A percentile compares a stretch with the other conserved stretches of the same genome.
phyloP scores from a whole-genome alignment of 2,113 vertebrate genomes.

The Picathartes gymnocephalus region DNA sequence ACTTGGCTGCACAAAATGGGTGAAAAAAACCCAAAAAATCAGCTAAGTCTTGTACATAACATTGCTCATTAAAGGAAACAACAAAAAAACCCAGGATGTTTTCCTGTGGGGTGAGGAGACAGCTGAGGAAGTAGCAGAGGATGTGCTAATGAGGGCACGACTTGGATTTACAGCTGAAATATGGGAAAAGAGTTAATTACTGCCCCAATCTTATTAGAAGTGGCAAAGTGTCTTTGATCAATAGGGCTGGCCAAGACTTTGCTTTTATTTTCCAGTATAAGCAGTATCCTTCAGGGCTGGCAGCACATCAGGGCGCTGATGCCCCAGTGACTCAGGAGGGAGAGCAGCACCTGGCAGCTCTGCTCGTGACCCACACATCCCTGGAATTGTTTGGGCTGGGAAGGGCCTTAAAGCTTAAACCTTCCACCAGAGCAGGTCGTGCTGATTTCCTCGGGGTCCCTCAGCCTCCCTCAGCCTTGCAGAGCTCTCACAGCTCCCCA shows the following conservation, averaged over 20 bases:
- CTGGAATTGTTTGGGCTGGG: fast-evolving
- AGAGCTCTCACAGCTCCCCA: neutral
- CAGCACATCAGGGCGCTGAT: neutral
- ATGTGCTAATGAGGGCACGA: neutral
- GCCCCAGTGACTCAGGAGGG: neutral
- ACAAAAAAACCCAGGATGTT: neutral
- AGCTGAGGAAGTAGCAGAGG: neutral
- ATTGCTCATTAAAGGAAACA: no score
- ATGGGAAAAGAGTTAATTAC: neutral
- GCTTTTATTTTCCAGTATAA: neutral
- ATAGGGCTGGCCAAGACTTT: neutral
- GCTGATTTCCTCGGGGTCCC: neutral
- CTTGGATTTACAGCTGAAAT: neutral
- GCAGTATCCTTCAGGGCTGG: neutral
- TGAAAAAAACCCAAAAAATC: no score
- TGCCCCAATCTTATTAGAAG: neutral
- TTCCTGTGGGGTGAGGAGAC: neutral
- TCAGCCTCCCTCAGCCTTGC: neutral
- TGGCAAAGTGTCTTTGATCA: neutral
- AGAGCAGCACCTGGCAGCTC: neutral
- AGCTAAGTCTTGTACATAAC: no score
- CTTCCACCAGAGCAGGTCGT: neutral
- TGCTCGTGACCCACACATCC: neutral
- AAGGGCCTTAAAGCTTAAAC: no score
- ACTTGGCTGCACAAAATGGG: no score